These are phyloP conservation scores for Solenopsis invicta DNA, from an alignment of 1,140 invertebrate species.

Conservation along the genomic window DNA sequence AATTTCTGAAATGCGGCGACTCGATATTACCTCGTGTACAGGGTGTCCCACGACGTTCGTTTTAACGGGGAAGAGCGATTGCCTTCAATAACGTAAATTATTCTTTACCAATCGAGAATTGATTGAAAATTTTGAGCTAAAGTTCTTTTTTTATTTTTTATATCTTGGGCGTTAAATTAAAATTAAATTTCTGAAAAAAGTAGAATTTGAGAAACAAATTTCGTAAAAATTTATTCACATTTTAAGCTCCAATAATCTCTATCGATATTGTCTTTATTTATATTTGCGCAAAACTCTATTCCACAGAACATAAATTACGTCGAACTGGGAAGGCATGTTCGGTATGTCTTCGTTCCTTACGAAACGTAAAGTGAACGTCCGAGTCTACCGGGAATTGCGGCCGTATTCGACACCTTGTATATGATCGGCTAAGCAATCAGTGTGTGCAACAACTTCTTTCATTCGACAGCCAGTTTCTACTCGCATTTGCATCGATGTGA, in stretches of 20 bases:
- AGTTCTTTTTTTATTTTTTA: neutral
- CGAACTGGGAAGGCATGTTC: constrained; percentile 72
- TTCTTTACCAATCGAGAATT: neutral
- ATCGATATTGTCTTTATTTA: neutral
- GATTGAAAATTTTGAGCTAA: neutral
- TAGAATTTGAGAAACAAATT: neutral
- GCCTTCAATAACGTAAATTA: neutral
- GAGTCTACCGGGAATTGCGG: constrained; percentile 19
- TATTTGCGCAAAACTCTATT: neutral
- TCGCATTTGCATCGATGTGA: constrained; percentile 5
- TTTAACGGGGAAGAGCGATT: neutral
- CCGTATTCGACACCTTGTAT: constrained; percentile 34
- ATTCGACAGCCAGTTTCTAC: constrained; percentile 42
- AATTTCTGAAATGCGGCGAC: constrained; percentile 27
- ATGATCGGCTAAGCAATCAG: constrained; percentile 52
- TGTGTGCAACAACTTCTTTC: constrained; percentile 68
- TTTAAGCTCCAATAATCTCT: neutral
- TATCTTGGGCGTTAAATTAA: neutral
- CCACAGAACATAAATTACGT: constrained; percentile 43
- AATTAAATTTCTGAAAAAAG: neutral
- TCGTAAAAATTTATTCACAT: neutral
- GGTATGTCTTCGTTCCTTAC: constrained; percentile 76
- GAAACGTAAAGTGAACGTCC: constrained; percentile 73
- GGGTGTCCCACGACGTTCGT: neutral
- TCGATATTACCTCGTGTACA: constrained; percentile 4